Conservation (phyloP, 2,113 vertebrate species). For the Anhinga anhinga region DNA sequence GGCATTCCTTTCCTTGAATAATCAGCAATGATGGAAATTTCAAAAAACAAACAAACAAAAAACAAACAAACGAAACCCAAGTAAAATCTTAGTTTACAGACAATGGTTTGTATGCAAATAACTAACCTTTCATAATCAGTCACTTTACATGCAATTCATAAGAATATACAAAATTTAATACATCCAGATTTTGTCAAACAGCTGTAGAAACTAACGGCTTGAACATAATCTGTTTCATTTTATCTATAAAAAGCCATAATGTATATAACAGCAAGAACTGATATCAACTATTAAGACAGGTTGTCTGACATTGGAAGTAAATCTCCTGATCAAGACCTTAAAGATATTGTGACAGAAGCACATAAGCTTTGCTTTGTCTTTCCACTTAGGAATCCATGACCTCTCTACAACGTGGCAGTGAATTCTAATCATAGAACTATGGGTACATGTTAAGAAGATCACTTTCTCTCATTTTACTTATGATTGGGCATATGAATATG, state of each 20-base stretch:
- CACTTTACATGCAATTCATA: neutral
- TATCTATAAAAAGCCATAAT: neutral
- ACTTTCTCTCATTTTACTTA: neutral
- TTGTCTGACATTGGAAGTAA: neutral
- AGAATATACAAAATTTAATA: neutral
- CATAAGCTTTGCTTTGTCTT: neutral
- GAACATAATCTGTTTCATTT: neutral
- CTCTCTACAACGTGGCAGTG: neutral
- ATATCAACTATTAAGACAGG: neutral
- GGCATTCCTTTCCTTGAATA: neutral
- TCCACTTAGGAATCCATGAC: neutral
- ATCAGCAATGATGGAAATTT: neutral
- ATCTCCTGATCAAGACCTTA: neutral
- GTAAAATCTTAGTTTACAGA: neutral
- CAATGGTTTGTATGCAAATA: neutral
- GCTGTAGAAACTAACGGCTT: neutral
- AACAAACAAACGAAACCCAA: neutral
- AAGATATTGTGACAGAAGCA: neutral
- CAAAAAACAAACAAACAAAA: too few relatives aligned
- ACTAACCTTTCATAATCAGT: neutral
- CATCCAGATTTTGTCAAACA: neutral
- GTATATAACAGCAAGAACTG: neutral
- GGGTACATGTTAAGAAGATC: neutral
- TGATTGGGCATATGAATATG: neutral
- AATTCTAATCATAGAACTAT: neutral